Conservation (phyloP, 2,113 vertebrate species). For the Pomatostomus ruficeps region DNA sequence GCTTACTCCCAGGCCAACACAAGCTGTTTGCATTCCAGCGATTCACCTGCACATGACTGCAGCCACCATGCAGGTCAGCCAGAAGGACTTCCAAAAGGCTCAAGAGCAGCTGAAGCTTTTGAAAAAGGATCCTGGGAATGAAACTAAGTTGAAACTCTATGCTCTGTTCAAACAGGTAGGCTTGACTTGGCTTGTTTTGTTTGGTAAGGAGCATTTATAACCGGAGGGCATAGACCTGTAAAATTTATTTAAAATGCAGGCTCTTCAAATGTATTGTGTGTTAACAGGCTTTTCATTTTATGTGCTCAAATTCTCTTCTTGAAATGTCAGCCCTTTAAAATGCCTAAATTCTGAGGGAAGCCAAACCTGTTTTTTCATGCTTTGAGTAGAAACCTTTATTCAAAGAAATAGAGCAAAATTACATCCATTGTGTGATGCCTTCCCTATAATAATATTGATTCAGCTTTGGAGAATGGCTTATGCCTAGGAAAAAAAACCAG, state of each 20-base stretch:
- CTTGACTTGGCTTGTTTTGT: neutral
- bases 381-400: neutral
- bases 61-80: conserved; percentile 72
- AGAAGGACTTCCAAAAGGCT: conserved; percentile 84
- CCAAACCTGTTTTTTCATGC: neutral
- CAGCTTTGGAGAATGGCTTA: neutral
- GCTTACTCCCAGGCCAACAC: neutral
- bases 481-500: neutral
- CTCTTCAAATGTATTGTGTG: neutral
- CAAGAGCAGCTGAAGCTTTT: conserved; percentile 77
- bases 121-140: conserved; percentile 86
- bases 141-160: conserved; percentile 87
- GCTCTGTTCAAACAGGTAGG: conserved; percentile 93
- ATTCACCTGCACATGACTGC: conserved; percentile 67
- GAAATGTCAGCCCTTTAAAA: neutral
- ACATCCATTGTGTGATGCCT: neutral
- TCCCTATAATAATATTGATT: neutral
- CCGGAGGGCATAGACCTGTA: neutral
- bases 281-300: neutral
- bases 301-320: neutral
- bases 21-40: neutral
- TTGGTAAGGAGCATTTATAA: neutral
- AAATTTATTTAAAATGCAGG: neutral
- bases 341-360: neutral
- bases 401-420: neutral